Evolutionary conservation across 2,797 vertebrate species (phyloP).

Genomic region (Microctenopoma stevenorrisi): DNA sequence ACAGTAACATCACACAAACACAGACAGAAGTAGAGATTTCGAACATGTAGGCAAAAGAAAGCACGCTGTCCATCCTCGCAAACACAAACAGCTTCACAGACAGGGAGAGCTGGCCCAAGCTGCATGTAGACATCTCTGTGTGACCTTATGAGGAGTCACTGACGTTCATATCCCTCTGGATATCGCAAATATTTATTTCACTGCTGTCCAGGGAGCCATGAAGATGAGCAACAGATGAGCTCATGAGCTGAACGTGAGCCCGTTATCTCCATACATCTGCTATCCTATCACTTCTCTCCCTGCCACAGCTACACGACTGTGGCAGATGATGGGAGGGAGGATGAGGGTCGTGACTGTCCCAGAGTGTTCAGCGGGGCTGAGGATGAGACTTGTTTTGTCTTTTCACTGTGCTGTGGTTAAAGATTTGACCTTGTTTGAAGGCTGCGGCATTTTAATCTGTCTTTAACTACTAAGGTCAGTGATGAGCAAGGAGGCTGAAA

Average conservation of each 20-base stretch:
- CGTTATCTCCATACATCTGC: background rate
- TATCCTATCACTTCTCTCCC: background rate
- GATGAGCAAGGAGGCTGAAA: background rate
- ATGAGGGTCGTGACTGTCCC: background rate
- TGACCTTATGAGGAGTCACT: conserved; percentile 11
- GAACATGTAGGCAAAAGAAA: background rate
- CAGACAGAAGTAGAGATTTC: conserved; percentile 2
- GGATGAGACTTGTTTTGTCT: background rate
- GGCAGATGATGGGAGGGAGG: background rate
- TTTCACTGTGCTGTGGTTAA: background rate
- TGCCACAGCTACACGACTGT: background rate
- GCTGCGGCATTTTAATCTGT: background rate
- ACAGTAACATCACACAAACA: background rate
- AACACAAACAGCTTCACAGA: background rate
- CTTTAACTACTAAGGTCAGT: background rate
- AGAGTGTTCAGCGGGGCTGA: background rate
- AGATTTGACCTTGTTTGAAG: background rate
- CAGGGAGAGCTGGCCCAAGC: background rate
- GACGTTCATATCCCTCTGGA: conserved; percentile 19
- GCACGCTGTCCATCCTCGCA: background rate
- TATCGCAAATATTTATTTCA: conserved; percentile 38
- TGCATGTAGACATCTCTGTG: background rate
- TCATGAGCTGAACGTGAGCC: conserved; percentile 7
- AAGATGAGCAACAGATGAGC: conserved; percentile 27
- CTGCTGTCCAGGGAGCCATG: conserved; percentile 5